A percentile compares a stretch with the other conserved stretches of the same genome.
Conservation (phyloP, 2,888 invertebrate species). For the Pterostichus niger region DNA sequence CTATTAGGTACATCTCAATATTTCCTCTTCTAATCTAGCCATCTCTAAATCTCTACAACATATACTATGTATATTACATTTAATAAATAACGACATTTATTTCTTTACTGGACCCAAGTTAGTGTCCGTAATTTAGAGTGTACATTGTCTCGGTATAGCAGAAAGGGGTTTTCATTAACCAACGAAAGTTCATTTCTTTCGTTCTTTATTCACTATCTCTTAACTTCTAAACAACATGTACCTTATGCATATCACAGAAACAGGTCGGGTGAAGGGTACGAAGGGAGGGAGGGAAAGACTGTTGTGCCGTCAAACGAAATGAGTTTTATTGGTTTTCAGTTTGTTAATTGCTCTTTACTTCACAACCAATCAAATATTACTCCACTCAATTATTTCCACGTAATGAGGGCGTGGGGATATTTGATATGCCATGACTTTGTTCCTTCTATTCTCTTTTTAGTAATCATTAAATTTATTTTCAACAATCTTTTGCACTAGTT, state of each 20-base stretch:
- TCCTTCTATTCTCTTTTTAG: neutral
- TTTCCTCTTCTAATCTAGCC: neutral
- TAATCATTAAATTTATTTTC: neutral
- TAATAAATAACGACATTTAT: conserved; percentile 36
- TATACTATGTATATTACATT: conserved; percentile 36
- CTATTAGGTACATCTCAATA: conserved; percentile 30
- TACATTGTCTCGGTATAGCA: conserved; percentile 43
- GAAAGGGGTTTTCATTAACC: conserved; percentile 33
- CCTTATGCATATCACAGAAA: conserved; percentile 57
- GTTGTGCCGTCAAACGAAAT: conserved; percentile 18
- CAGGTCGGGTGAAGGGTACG: conserved; percentile 22
- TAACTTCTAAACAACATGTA: conserved; percentile 50
- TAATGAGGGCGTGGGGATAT: neutral
- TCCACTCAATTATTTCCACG: conserved; percentile 2
- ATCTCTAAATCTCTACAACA: conserved; percentile 32
- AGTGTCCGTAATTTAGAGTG: conserved; percentile 10
- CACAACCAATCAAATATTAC: conserved; percentile 10
- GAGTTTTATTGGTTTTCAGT: neutral
- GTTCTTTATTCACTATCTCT: conserved; percentile 12
- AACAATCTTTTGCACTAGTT: neutral
- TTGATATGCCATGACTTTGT: conserved; percentile 3
- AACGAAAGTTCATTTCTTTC: conserved; percentile 33
- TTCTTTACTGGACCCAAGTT: conserved; percentile 38
- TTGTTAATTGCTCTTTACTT: conserved; percentile 18
- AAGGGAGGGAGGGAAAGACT: conserved; percentile 21